A percentile compares a stretch with the other conserved stretches of the same genome.
Evolutionary conservation across 30 jellyfish, hydroid and myxozoan genomes (phyloP).

Genomic region (Mastigias papua): DNA sequence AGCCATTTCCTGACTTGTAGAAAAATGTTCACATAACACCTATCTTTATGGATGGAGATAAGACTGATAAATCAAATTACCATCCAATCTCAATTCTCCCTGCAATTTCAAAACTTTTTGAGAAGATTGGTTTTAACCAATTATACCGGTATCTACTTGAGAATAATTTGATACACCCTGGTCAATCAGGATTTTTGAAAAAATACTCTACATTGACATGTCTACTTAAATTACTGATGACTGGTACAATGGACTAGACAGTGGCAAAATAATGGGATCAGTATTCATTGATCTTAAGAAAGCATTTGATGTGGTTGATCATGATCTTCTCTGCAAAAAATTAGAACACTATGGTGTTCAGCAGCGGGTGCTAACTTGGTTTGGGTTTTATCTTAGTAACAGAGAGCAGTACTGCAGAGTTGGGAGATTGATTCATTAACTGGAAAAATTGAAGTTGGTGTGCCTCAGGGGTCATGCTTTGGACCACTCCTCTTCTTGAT

Average conservation of each 20-base stretch:
- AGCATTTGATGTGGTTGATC: too few relatives aligned
- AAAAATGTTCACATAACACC: constrained; percentile 3
- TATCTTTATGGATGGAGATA: not conserved
- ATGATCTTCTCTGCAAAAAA: too few relatives aligned
- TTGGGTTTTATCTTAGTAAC: too few relatives aligned
- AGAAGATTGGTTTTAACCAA: constrained; percentile 34
- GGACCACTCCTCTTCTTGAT: too few relatives aligned
- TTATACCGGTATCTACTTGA: constrained; percentile 27
- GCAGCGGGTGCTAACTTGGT: too few relatives aligned
- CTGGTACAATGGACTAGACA: constrained; percentile 34
- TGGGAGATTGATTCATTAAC: not conserved
- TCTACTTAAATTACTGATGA: constrained; percentile 28
- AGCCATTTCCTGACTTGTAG: not conserved
- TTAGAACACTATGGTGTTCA: too few relatives aligned
- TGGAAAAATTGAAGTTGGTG: not conserved
- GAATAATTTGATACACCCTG: not conserved
- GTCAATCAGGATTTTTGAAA: too few relatives aligned
- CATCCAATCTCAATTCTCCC: too few relatives aligned
- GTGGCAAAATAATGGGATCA: constrained; percentile 13
- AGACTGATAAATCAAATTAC: too few relatives aligned
- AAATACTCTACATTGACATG: too few relatives aligned
- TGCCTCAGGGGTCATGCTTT: too few relatives aligned
- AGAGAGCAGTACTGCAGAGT: constrained; percentile 4
- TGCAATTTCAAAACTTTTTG: constrained; percentile 44
- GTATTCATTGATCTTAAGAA: too few relatives aligned